phyloP scores from a whole-genome alignment of 64 coral and sea anemone genomes.

The Astreopora myriophthalma region DNA sequence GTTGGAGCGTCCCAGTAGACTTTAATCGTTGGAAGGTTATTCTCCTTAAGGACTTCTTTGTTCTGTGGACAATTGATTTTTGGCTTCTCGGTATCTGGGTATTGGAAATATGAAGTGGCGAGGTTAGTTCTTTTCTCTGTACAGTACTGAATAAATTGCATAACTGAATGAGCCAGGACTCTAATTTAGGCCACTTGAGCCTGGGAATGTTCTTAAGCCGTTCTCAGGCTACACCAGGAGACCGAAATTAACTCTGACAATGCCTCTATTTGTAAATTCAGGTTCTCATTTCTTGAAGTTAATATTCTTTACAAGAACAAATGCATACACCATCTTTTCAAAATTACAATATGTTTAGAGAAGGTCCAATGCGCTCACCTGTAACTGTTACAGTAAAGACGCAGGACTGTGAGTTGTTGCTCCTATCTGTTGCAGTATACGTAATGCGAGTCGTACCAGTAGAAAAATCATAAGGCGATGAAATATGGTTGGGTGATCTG shows the following conservation, averaged over 20 bases:
- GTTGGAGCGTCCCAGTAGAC: conserved; percentile 79
- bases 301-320: background rate
- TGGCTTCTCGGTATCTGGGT: conserved; percentile 82
- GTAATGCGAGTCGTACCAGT: conserved; percentile 79
- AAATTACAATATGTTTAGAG: background rate
- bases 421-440: conserved; percentile 84
- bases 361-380: conserved; percentile 22
- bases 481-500: conserved; percentile 52
- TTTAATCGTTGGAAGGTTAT: background rate
- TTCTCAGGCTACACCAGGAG: no score
- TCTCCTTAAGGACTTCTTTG: conserved; percentile 70
- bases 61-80: conserved; percentile 83
- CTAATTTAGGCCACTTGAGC: no score
- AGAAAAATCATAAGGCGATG: conserved; percentile 87
- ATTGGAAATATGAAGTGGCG: background rate
- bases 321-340: no score
- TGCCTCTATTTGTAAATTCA: no score
- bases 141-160: no score
- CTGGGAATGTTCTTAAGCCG: no score
- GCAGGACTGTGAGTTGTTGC: conserved; percentile 63
- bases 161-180: no score
- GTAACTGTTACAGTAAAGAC: conserved; percentile 70
- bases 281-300: no score
- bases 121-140: background rate
- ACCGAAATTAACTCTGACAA: no score